phyloP scores from a whole-genome alignment of 2,113 vertebrate genomes.

The Micronycteris hirsuta region DNA sequence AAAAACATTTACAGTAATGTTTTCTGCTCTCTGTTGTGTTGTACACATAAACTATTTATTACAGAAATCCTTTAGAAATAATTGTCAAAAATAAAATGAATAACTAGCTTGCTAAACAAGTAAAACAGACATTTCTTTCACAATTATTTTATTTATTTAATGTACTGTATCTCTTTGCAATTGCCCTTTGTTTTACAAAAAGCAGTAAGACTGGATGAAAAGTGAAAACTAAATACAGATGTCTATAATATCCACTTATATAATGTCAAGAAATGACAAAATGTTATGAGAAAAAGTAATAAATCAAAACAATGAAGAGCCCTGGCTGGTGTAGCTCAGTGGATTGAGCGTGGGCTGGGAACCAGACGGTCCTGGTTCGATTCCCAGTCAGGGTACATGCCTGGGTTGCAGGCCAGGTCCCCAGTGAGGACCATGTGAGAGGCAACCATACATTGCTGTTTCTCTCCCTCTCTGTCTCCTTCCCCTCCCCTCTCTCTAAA shows the following conservation, averaged over 20 bases:
- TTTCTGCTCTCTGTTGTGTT: background rate
- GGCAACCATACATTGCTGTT: too few species aligned
- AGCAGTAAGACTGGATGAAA: background rate
- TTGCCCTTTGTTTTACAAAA: background rate
- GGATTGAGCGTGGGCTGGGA: too few species aligned
- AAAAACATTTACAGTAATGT: background rate
- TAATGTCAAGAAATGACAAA: background rate
- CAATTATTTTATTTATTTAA: background rate
- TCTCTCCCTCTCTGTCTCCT: too few species aligned
- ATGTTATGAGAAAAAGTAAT: background rate
- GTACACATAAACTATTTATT: background rate
- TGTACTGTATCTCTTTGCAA: background rate
- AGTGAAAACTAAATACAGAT: background rate
- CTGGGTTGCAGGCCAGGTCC: too few species aligned
- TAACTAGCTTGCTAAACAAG: background rate
- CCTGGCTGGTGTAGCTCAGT: too few species aligned
- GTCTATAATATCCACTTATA: background rate
- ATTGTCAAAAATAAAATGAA: background rate
- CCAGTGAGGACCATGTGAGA: too few species aligned
- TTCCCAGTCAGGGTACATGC: too few species aligned
- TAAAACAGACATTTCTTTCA: background rate
- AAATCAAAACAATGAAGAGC: background rate
- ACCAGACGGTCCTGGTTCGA: too few species aligned
- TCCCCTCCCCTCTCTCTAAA: too few species aligned
- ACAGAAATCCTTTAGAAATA: background rate